These are phyloP conservation scores for Pyrocephalus nanus DNA, from an alignment of 2,797 vertebrate species.

Conservation along the genomic window DNA sequence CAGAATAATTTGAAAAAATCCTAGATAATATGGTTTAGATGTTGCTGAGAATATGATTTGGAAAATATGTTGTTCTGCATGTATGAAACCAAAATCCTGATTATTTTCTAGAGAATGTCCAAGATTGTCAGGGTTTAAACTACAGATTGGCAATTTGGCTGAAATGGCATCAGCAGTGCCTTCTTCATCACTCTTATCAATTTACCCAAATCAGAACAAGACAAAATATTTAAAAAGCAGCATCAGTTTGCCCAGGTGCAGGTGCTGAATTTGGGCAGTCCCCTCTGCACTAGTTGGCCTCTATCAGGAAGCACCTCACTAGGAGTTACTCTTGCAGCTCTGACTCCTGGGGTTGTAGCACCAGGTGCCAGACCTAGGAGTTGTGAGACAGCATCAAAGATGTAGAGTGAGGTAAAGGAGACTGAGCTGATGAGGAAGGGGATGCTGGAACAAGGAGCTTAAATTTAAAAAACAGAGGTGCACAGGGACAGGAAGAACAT, in stretches of 20 bases:
- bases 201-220: neutral
- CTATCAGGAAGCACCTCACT: neutral
- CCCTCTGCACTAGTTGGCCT: fast-evolving
- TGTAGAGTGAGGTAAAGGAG: neutral
- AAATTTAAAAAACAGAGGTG: neutral
- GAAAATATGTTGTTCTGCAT: neutral
- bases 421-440: neutral
- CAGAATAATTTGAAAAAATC: neutral
- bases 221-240: neutral
- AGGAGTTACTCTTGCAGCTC: neutral
- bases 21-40: neutral
- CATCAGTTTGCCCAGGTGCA: fast-evolving
- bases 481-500: neutral
- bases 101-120: neutral
- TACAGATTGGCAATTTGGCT: neutral
- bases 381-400: fast-evolving
- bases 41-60: neutral
- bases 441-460: neutral
- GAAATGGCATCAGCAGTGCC: neutral
- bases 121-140: neutral
- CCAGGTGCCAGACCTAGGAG: neutral
- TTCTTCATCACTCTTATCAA: neutral
- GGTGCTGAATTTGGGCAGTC: neutral
- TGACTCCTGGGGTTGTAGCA: neutral
- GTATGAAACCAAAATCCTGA: neutral